These are phyloP conservation scores for Nansenia antarctica DNA, from an alignment of 2,113 vertebrate genomes.

Conservation along the genomic window DNA sequence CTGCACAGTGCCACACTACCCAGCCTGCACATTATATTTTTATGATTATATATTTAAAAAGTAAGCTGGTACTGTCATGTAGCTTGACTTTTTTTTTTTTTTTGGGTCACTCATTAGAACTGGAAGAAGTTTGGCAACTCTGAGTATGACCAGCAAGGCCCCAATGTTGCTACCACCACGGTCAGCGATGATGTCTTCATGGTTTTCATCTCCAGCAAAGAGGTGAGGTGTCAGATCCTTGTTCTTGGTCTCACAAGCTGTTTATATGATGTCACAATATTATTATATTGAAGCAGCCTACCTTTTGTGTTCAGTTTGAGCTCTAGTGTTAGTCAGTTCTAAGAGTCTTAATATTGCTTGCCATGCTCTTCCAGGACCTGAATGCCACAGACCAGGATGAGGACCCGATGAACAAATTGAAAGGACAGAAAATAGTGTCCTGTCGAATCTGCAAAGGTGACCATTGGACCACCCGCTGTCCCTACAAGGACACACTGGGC, in stretches of 20 bases:
- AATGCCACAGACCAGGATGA: constrained; percentile 92
- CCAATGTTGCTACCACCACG: constrained; percentile 93
- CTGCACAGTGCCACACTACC: no score
- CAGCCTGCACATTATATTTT: no score
- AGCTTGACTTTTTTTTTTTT: not conserved
- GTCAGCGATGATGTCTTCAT: constrained; percentile 96
- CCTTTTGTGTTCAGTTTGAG: not conserved
- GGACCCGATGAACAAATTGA: constrained; percentile 96
- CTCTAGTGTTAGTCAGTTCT: not conserved
- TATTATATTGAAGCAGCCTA: no score
- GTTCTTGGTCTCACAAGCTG: not conserved
- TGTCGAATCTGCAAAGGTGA: constrained; percentile 97
- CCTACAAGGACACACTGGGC: constrained; percentile 94
- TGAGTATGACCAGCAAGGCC: constrained; percentile 86
- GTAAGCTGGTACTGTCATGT: not conserved
- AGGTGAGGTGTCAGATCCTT: constrained; percentile 69
- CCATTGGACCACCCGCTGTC: constrained; percentile 97
- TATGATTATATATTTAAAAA: not conserved
- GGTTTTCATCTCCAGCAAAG: constrained; percentile 97
- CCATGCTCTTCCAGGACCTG: constrained; percentile 78
- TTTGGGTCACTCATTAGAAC: constrained; percentile 76
- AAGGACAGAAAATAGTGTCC: constrained; percentile 96
- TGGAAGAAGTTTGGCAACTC: constrained; percentile 98
- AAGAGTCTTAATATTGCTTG: not conserved
- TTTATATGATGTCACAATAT: not conserved